Percentiles rank a stretch among this genome's conserved stretches.
These are phyloP conservation scores for Lepidocyrtoides sp. DNA, from an alignment of 2,888 invertebrate genomes.

Conservation along the genomic window DNA sequence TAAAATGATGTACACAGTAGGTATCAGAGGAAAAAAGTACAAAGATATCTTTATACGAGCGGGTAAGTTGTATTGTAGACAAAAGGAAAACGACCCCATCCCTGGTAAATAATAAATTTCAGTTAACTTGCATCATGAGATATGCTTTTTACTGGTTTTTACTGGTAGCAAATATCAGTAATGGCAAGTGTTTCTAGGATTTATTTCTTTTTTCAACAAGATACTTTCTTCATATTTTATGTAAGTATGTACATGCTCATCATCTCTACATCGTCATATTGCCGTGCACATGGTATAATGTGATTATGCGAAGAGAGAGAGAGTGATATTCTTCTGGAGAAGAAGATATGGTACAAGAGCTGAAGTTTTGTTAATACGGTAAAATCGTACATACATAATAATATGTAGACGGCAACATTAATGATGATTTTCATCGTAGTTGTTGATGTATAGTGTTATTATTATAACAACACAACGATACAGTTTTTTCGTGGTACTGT, in stretches of 20 bases:
- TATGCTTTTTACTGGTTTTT: conserved; percentile 32
- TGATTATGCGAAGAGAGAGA: conserved; percentile 11
- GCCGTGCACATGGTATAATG: conserved; percentile 2
- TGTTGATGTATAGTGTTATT: neutral
- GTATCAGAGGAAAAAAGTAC: neutral
- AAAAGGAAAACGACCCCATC: conserved; percentile 53
- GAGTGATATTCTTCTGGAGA: conserved; percentile 1
- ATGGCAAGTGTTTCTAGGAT: conserved; percentile 54
- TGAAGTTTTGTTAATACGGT: conserved; percentile 5
- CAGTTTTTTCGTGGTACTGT: conserved; percentile 21
- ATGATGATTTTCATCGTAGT: neutral
- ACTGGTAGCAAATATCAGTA: conserved; percentile 35
- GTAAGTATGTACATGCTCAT: conserved; percentile 19
- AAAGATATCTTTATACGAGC: conserved; percentile 65
- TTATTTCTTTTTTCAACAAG: conserved; percentile 50
- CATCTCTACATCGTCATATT: conserved; percentile 14
- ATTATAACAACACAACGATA: conserved; percentile 6
- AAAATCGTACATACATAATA: conserved; percentile 1
- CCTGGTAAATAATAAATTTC: conserved; percentile 50
- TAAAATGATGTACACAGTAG: neutral
- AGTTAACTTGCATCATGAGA: conserved; percentile 52
- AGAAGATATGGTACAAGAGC: too few relatives aligned
- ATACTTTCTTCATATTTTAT: conserved; percentile 33
- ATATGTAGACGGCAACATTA: neutral
- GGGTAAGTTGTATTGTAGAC: conserved; percentile 24